Evolutionary conservation across 2,888 invertebrate genomes (phyloP).

Genomic region (Polydesmus complanatus): DNA sequence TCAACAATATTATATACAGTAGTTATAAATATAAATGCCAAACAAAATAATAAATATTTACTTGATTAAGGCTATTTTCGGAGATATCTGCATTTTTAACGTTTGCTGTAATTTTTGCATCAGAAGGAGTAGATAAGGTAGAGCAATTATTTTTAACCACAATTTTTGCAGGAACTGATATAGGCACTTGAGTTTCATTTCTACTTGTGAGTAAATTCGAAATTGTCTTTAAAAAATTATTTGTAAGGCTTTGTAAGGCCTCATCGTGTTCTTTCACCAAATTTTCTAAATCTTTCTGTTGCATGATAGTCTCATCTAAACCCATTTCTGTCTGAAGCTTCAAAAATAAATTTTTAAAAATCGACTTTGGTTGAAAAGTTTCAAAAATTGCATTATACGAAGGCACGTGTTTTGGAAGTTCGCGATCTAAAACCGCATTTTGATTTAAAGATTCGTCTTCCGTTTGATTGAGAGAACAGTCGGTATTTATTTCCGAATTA

Average conservation of each 20-base stretch:
- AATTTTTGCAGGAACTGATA: too few relatives aligned
- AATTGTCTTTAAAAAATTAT: background rate
- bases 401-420: background rate
- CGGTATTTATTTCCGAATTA: slow-evolving; percentile 21
- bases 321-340: background rate
- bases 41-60: too few relatives aligned
- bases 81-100: too few relatives aligned
- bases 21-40: too few relatives aligned
- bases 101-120: too few relatives aligned
- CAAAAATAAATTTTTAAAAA: background rate
- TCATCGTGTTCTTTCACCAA: background rate
- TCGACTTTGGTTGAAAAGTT: too few relatives aligned
- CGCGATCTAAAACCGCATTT: background rate
- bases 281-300: background rate
- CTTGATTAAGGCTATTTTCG: too few relatives aligned
- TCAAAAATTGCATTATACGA: background rate
- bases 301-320: background rate
- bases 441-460: background rate
- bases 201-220: too few relatives aligned
- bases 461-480: slow-evolving; percentile 19
- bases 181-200: too few relatives aligned
- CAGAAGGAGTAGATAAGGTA: too few relatives aligned
- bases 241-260: background rate
- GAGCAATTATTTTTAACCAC: too few relatives aligned
- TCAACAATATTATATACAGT: too few relatives aligned